Evolutionary conservation across 2,797 vertebrate genomes (phyloP).

Genomic region (Micromesistius poutassou): DNA sequence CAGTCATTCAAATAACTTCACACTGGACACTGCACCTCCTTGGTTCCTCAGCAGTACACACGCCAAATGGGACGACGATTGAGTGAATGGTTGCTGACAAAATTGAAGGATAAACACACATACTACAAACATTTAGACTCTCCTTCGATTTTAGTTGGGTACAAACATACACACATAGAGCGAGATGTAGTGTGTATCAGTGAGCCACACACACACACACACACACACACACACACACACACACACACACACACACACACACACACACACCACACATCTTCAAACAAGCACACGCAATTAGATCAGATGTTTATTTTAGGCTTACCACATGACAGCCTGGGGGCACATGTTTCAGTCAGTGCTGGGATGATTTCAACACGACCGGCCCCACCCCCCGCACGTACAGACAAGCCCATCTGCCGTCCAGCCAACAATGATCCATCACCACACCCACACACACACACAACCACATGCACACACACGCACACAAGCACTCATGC

Average conservation of each 20-base stretch:
- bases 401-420: slow-evolving; percentile 7
- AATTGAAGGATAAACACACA: not conserved
- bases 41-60: too few species aligned
- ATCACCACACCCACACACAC: not conserved
- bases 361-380: not conserved
- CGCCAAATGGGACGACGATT: too few species aligned
- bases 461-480: not conserved
- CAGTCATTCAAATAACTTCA: too few species aligned
- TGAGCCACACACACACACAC: slow-evolving; percentile 2
- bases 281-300: slow-evolving; percentile 2
- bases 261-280: slow-evolving; percentile 5
- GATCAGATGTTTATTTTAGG: slow-evolving; percentile 2
- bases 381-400: not conserved
- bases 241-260: not conserved
- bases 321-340: slow-evolving; percentile 1
- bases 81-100: too few species aligned
- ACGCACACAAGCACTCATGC: not conserved
- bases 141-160: slow-evolving; percentile 23
- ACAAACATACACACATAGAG: not conserved
- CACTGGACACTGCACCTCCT: too few species aligned
- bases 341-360: slow-evolving; percentile 8
- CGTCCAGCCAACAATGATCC: not conserved
- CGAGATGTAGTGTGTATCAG: too few species aligned
- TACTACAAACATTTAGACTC: not conserved
- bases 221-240: slow-evolving; percentile 9